These are phyloP conservation scores for Reinhardtius hippoglossoides DNA, from an alignment of 2,113 vertebrate genomes.

Conservation along the genomic window DNA sequence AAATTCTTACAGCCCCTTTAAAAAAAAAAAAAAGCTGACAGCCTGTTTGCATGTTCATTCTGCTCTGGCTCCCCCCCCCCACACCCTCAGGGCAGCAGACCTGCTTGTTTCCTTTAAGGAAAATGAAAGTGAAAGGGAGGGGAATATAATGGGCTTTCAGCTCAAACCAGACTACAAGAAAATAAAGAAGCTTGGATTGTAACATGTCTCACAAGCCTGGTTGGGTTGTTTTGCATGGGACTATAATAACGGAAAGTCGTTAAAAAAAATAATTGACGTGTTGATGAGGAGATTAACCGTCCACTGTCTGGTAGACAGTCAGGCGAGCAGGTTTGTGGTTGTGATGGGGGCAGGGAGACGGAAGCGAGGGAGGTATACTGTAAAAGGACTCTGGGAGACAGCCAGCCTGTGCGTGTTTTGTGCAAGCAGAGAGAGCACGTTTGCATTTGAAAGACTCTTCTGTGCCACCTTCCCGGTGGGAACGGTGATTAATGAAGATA, in stretches of 20 bases:
- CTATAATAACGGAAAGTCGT: slow-evolving; percentile 53
- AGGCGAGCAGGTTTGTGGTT: slow-evolving; percentile 47
- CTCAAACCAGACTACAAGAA: slow-evolving; percentile 49
- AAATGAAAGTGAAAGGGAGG: slow-evolving; percentile 48
- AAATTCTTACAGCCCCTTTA: background rate
- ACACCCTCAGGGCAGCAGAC: slow-evolving; percentile 32
- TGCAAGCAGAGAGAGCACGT: slow-evolving; percentile 31
- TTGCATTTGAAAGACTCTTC: slow-evolving; percentile 77
- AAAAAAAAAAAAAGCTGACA: too few species aligned
- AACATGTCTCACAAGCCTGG: slow-evolving; percentile 22
- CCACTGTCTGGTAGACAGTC: slow-evolving; percentile 62
- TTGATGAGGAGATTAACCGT: slow-evolving; percentile 69
- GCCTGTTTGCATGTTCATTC: too few species aligned
- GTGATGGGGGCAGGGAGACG: slow-evolving; percentile 34
- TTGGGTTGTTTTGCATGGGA: slow-evolving; percentile 42
- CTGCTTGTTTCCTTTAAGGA: slow-evolving; percentile 55
- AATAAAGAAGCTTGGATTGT: slow-evolving; percentile 8
- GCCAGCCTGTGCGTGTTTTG: slow-evolving; percentile 41
- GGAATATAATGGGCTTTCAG: slow-evolving; percentile 34
- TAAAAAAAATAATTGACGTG: slow-evolving; percentile 59
- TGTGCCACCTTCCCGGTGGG: slow-evolving; percentile 60
- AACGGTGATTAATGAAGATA: slow-evolving; percentile 73
- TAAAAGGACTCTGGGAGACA: slow-evolving; percentile 55
- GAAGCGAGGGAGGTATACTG: slow-evolving; percentile 53
- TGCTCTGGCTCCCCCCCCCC: background rate